Percentiles rank a stretch among this genome's conserved stretches.
Evolutionary conservation across 2,113 vertebrate genomes (phyloP).

Genomic region (Nycticryphes semicollaris): DNA sequence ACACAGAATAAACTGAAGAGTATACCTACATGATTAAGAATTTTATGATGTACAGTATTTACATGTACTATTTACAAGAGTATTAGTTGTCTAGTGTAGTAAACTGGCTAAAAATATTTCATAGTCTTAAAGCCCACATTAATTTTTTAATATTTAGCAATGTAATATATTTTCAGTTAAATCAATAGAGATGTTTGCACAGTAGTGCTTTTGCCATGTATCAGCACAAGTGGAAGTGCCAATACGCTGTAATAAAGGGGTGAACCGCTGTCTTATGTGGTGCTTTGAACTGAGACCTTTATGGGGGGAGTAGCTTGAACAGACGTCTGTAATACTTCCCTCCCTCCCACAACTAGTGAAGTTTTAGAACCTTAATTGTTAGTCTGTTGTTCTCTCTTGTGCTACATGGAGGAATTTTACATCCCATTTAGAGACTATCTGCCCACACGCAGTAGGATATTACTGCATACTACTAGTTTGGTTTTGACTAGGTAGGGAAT

Average conservation of each 20-base stretch:
- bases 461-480: neutral
- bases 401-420: neutral
- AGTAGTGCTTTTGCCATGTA: neutral
- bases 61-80: neutral
- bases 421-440: neutral
- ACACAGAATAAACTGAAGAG: neutral
- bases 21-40: neutral
- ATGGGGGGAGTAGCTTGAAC: neutral
- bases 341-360: neutral
- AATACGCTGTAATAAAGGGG: neutral
- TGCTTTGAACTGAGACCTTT: neutral
- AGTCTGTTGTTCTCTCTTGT: neutral
- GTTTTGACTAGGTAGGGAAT: neutral
- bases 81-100: neutral
- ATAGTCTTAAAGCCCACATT: neutral
- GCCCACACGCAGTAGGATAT: neutral
- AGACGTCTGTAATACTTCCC: neutral
- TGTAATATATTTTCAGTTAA: neutral
- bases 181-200: neutral
- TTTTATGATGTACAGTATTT: neutral
- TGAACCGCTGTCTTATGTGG: neutral
- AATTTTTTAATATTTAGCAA: neutral
- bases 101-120: neutral
- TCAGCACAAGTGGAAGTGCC: neutral
- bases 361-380: neutral